Percentiles rank a stretch among this genome's conserved stretches.
Evolutionary conservation across 1,140 invertebrate genomes (phyloP).

Genomic region (Aporrectodea caliginosa): DNA sequence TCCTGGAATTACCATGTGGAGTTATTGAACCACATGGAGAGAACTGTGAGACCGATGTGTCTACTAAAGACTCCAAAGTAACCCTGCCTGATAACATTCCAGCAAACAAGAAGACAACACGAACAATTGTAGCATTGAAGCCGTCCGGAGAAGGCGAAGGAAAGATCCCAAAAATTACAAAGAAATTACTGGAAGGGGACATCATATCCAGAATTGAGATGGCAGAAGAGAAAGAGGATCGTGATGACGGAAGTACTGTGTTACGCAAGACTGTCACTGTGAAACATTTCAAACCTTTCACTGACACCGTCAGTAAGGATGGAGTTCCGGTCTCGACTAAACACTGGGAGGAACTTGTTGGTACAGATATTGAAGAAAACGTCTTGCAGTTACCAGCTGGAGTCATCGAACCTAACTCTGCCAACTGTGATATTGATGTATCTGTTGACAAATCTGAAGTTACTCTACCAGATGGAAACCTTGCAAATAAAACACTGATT

Average conservation of each 20-base stretch:
- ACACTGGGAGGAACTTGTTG: conserved; percentile 1
- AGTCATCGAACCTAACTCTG: conserved; percentile 8
- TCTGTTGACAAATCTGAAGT: not conserved
- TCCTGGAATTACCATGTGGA: not conserved
- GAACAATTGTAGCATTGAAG: not conserved
- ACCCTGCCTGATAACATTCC: not conserved
- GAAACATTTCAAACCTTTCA: not conserved
- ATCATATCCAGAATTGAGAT: not conserved
- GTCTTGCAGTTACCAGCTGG: conserved; percentile 18
- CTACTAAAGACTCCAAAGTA: not conserved
- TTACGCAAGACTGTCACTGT: not conserved
- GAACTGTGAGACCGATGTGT: not conserved
- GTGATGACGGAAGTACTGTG: not conserved
- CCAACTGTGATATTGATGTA: not conserved
- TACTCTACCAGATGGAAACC: not conserved
- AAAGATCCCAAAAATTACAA: not conserved
- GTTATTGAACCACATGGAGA: not conserved
- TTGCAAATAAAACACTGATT: not conserved
- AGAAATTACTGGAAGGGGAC: not conserved
- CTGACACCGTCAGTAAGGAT: not conserved
- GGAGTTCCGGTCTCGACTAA: not conserved
- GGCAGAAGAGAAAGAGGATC: not conserved
- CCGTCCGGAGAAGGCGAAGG: not conserved
- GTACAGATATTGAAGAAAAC: conserved; percentile 18
- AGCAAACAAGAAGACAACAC: not conserved